Conservation (phyloP, 1,140 invertebrate genomes). For the Drosophila azteca region DNA sequence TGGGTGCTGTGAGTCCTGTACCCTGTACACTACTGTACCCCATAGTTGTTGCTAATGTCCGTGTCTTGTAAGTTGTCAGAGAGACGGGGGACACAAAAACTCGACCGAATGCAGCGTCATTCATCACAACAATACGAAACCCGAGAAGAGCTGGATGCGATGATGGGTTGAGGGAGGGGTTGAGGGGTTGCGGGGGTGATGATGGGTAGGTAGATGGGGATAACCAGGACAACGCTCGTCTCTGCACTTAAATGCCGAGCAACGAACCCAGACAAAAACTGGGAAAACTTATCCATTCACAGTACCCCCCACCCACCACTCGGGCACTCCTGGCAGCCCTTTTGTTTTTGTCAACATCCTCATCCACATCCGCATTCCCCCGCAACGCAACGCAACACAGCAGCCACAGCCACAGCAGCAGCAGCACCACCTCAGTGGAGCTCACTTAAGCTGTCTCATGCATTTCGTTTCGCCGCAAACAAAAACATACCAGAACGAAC, state of each 20-base stretch:
- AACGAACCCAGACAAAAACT: constrained; percentile 78
- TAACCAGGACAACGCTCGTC: constrained; percentile 64
- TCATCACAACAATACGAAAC: constrained; percentile 71
- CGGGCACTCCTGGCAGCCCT: constrained; percentile 42
- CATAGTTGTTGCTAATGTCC: constrained; percentile 64
- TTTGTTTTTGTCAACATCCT: constrained; percentile 59
- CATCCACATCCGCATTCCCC: constrained; percentile 28
- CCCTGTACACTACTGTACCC: constrained; percentile 9
- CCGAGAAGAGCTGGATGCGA: constrained; percentile 29
- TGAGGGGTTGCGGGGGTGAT: constrained; percentile 5
- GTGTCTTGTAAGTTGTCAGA: constrained; percentile 76
- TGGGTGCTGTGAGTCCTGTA: constrained; percentile 18
- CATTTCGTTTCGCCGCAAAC: constrained; percentile 52
- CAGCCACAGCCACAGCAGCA: constrained; percentile 6
- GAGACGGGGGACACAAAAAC: constrained; percentile 57
- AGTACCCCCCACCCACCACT: constrained; percentile 17
- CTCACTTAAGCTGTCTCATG: constrained; percentile 58
- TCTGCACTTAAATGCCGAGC: constrained; percentile 74
- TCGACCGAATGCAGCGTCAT: constrained; percentile 74
- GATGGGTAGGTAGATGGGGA: constrained; percentile 27
- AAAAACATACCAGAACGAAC: constrained; percentile 30
- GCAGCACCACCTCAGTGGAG: constrained; percentile 21
- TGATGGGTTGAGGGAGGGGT: constrained; percentile 34
- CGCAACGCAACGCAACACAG: too few relatives aligned
- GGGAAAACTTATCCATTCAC: constrained; percentile 30